These are phyloP conservation scores for Salminus brasiliensis DNA, from an alignment of 2,113 vertebrate genomes.

Conservation along the genomic window DNA sequence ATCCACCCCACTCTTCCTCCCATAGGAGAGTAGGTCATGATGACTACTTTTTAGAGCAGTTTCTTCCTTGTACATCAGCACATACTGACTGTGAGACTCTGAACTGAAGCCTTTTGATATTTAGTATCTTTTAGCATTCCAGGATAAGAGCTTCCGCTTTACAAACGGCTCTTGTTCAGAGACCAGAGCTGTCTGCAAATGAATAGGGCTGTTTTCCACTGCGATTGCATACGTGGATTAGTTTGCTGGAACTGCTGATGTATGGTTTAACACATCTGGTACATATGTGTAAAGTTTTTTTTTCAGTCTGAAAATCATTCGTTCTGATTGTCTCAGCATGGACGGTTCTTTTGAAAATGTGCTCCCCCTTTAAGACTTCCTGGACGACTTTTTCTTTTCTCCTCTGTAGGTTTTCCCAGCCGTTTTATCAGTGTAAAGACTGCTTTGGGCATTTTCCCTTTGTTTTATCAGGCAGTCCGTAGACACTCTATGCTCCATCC, in stretches of 20 bases:
- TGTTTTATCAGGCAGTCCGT: constrained; percentile 55
- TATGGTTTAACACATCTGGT: background rate
- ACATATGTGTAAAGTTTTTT: constrained; percentile 4
- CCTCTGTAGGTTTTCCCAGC: constrained; percentile 14
- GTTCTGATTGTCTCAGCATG: constrained; percentile 11
- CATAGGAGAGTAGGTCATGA: constrained; percentile 30
- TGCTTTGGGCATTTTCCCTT: constrained; percentile 32
- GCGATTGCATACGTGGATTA: background rate
- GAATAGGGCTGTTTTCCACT: background rate
- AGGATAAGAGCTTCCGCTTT: background rate
- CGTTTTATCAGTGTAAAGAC: constrained; percentile 54
- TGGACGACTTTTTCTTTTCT: constrained; percentile 16
- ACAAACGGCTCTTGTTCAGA: background rate
- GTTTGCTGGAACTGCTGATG: background rate
- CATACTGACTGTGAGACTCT: background rate
- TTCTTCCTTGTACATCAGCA: background rate
- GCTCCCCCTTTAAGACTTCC: background rate
- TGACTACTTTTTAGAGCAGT: constrained; percentile 7
- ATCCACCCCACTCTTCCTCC: constrained; percentile 43
- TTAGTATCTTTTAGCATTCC: background rate
- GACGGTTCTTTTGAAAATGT: constrained; percentile 8
- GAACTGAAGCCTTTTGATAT: background rate
- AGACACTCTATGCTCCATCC: constrained; percentile 54
- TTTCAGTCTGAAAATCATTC: constrained; percentile 14
- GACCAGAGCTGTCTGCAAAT: background rate